A percentile compares a stretch with the other conserved stretches of the same genome.
Evolutionary conservation across 2,888 invertebrate genomes (phyloP).

Genomic region (Acleris sparsana): DNA sequence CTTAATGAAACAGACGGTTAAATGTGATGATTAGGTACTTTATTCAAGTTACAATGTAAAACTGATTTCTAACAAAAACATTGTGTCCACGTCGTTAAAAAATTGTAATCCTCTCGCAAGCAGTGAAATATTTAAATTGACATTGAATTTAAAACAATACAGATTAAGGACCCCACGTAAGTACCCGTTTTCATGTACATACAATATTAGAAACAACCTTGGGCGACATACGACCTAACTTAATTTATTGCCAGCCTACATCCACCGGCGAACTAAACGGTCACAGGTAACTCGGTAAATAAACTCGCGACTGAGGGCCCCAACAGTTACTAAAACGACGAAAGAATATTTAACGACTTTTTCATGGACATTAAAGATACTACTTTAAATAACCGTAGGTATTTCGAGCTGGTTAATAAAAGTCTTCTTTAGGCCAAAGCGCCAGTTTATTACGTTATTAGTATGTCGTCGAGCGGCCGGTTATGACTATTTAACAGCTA

Average conservation of each 20-base stretch:
- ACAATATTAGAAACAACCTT: conserved; percentile 5
- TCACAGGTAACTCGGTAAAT: conserved; percentile 30
- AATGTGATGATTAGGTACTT: not conserved
- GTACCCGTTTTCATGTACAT: too few species aligned
- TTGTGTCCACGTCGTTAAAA: too few species aligned
- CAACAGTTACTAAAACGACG: conserved; percentile 27
- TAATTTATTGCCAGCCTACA: conserved; percentile 21
- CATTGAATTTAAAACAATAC: too few species aligned
- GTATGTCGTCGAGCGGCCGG: conserved; percentile 60
- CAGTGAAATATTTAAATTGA: too few species aligned
- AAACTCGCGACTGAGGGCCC: conserved; percentile 26
- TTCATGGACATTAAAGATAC: conserved; percentile 34
- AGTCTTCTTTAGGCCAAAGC: conserved; percentile 53
- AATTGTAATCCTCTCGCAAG: too few species aligned
- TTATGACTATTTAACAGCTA: conserved; percentile 66
- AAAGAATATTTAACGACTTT: conserved; percentile 37
- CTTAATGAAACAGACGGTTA: not conserved
- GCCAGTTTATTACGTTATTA: conserved; percentile 67
- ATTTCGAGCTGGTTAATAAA: conserved; percentile 49
- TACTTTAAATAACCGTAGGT: conserved; percentile 35
- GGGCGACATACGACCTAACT: conserved; percentile 4
- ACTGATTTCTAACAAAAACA: too few species aligned
- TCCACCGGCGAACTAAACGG: conserved; percentile 30
- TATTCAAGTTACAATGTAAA: too few species aligned
- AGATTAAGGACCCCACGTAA: too few species aligned